These are phyloP conservation scores for Drosophila paucipuncta DNA, from an alignment of 2,888 invertebrate species.

Conservation along the genomic window DNA sequence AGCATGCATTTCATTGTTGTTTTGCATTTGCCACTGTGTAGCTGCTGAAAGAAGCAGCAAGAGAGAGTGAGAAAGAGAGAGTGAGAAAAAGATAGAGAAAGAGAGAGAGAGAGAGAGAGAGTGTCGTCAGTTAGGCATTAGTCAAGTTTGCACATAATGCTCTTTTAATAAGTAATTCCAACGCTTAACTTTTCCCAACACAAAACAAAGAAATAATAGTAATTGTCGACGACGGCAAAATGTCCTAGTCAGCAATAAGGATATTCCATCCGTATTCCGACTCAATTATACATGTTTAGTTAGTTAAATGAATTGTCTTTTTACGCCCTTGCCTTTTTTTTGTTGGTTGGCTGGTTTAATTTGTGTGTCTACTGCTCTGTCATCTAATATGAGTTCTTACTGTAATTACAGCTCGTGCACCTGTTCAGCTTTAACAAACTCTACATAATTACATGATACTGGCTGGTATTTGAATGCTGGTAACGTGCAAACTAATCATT, in stretches of 20 bases:
- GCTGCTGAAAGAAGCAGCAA: conserved; percentile 37
- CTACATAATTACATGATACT: conserved; percentile 4
- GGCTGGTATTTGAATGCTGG: conserved; percentile 11
- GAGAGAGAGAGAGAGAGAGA: not conserved
- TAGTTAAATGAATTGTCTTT: conserved; percentile 48
- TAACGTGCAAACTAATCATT: not conserved
- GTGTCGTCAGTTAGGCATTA: conserved; percentile 7
- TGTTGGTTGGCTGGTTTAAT: not conserved
- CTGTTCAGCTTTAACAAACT: conserved; percentile 8
- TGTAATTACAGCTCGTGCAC: conserved; percentile 7
- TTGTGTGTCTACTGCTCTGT: not conserved
- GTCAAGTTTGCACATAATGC: conserved; percentile 28
- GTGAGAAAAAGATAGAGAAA: not conserved
- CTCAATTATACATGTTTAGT: conserved; percentile 44
- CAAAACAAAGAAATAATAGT: conserved; percentile 3
- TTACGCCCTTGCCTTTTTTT: not conserved
- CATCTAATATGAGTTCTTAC: not conserved
- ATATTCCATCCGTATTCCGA: conserved; percentile 9
- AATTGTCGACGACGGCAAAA: conserved; percentile 21
- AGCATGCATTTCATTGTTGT: conserved; percentile 85
- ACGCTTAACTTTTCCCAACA: not conserved
- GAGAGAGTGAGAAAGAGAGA: conserved; percentile 6
- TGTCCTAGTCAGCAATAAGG: conserved; percentile 1
- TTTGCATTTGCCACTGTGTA: conserved; percentile 82
- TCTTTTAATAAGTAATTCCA: conserved; percentile 44